A percentile compares a stretch with the other conserved stretches of the same genome.
Evolutionary conservation across 1,140 invertebrate species (phyloP).

Genomic region (Dolichoris vasculosae): DNA sequence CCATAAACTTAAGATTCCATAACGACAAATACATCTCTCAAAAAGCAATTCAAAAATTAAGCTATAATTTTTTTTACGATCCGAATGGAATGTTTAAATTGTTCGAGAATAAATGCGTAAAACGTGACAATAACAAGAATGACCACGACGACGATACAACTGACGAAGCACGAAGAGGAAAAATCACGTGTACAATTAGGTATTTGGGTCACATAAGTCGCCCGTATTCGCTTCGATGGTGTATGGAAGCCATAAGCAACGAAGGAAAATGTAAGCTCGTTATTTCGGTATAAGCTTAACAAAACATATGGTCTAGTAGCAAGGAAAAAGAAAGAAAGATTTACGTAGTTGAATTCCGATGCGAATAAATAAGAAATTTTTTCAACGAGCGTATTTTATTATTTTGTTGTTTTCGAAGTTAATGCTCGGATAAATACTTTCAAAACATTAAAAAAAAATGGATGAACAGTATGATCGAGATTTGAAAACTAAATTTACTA

Average conservation of each 20-base stretch:
- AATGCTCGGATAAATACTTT: neutral
- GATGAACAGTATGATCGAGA: too few relatives aligned
- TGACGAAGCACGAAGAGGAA: neutral
- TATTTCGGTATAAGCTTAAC: neutral
- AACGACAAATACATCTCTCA: neutral
- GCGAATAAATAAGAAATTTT: neutral
- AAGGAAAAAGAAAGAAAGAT: neutral
- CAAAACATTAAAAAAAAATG: too few relatives aligned
- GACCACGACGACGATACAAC: neutral
- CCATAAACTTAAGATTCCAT: neutral
- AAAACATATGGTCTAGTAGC: neutral
- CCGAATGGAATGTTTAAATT: neutral
- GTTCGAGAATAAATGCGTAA: neutral
- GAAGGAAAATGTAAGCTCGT: neutral
- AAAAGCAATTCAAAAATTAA: constrained; percentile 9
- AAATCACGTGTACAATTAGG: constrained; percentile 28
- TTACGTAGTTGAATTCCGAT: neutral
- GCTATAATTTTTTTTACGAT: constrained; percentile 4
- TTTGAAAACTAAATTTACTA: neutral
- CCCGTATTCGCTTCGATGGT: neutral
- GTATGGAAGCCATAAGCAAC: neutral
- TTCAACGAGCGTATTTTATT: neutral
- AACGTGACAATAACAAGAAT: neutral
- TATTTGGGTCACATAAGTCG: constrained; percentile 18
- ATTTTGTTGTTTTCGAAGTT: neutral